Conservation (phyloP, 2,888 invertebrate species). For the Nomada lathburiana region DNA sequence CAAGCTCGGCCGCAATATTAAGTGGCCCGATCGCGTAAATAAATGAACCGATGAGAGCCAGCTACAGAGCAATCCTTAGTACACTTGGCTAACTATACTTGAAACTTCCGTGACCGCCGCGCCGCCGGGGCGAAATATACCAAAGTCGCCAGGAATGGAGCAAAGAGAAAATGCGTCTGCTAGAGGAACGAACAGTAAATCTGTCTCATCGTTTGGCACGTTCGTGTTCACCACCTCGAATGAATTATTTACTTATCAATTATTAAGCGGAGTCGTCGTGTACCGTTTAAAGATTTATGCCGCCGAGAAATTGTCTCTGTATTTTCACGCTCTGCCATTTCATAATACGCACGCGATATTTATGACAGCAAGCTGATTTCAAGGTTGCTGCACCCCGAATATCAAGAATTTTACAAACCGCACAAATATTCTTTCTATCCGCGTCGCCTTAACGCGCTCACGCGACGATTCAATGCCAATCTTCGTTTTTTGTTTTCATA, state of each 20-base stretch:
- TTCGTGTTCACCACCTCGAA: slow-evolving; percentile 64
- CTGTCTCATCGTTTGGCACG: slow-evolving; percentile 70
- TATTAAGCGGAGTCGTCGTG: slow-evolving; percentile 58
- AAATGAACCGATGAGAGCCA: slow-evolving; percentile 63
- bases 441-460: not conserved
- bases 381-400: slow-evolving; percentile 35
- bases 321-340: slow-evolving; percentile 45
- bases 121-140: slow-evolving; percentile 51
- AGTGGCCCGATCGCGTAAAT: slow-evolving; percentile 53
- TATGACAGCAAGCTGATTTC: slow-evolving; percentile 42
- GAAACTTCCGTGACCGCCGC: slow-evolving; percentile 59
- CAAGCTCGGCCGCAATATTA: slow-evolving; percentile 37
- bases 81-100: slow-evolving; percentile 54
- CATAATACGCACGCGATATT: slow-evolving; percentile 46
- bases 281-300: slow-evolving; percentile 63
- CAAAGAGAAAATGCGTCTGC: slow-evolving; percentile 57
- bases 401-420: slow-evolving; percentile 26
- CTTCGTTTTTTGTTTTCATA: not conserved
- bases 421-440: not conserved
- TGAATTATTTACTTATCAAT: slow-evolving; percentile 71
- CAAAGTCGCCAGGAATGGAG: slow-evolving; percentile 64
- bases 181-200: slow-evolving; percentile 62
- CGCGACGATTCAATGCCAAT: not conserved
- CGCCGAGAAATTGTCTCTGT: slow-evolving; percentile 53
- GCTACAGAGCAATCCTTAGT: slow-evolving; percentile 49